These are phyloP conservation scores for Bombus confusus DNA, from an alignment of 1,140 invertebrate species.

Conservation along the genomic window DNA sequence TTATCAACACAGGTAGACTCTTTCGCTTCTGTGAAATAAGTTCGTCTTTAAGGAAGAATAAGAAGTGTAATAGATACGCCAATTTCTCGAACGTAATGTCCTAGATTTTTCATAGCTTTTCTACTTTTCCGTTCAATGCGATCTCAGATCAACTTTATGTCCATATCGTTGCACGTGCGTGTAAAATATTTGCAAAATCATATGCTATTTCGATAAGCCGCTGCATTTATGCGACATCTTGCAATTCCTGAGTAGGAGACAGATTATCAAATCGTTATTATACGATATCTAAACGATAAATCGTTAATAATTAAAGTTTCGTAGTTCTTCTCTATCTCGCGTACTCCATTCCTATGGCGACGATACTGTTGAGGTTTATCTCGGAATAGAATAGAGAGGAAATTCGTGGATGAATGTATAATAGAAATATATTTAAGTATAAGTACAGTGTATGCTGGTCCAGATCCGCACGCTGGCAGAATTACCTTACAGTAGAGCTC, in stretches of 20 bases:
- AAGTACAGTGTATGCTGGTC: too few relatives aligned
- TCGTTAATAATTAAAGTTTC: background rate
- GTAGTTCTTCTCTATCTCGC: too few relatives aligned
- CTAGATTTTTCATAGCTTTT: background rate
- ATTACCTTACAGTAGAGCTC: too few relatives aligned
- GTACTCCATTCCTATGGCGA: too few relatives aligned
- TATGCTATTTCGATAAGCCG: background rate
- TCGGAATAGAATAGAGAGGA: too few relatives aligned
- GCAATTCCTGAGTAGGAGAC: background rate
- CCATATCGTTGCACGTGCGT: background rate
- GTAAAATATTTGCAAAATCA: background rate
- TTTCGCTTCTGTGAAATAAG: background rate
- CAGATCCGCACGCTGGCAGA: too few relatives aligned
- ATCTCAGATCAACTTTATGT: background rate
- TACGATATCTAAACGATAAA: background rate
- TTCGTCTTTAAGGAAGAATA: background rate
- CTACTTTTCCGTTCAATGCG: background rate
- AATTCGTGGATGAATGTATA: too few relatives aligned
- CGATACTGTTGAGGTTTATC: too few relatives aligned
- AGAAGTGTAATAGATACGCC: background rate
- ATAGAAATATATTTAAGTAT: too few relatives aligned
- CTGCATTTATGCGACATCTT: constrained; percentile 29
- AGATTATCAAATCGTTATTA: background rate
- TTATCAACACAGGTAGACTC: too few relatives aligned
- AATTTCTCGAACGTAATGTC: background rate